Base-by-base conservation (phyloP, 1,140 invertebrate species). In the Drosophila albomicans region DNA sequence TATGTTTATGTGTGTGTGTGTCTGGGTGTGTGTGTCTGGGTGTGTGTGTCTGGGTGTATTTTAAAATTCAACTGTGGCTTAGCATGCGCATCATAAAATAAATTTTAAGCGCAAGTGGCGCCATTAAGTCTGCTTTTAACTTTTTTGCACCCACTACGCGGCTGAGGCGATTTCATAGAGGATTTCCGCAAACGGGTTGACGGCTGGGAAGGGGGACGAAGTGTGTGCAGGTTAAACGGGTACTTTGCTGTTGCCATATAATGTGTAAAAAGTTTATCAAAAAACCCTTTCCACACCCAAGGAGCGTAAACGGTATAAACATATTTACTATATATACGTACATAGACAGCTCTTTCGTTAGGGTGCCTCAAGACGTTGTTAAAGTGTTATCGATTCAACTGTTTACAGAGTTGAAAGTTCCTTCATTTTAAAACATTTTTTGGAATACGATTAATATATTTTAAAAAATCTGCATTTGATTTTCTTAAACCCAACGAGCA, bases 1-100 rank as follows among this genome's bases (percentile, higher is more conserved):
- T 43, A 52, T 64, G 3, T 64, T 51, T 45, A 7, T 64, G 28
- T 59, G 30, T 65, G 72, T 25, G n/a, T 64, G 28, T 59, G 41
- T 65, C 66, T 25, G n/a, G 43, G 30, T 38, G 32, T 35, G 35
- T 58, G 30, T 51, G 48, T 68, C n/a, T n/a, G n/a, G n/a, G n/a
- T n/a, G 48, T 56, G 49, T 61, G 59, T 78, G 54, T 30, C 45
- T 64, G 77, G 41, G 45, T 79, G 70, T 89, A 85, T 89, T 88
- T 91, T 91, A 91, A 88, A 91, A 91, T 91, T 91, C 81, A 88
- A 88, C 84, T 91, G 88, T 73, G 84, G 85, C 85, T 89, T 89
- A 89, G 86, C 85, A 84, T 85, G 79, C 75, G 85, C 84, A 89
- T 91, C 89, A 91, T 87, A 90, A 91, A 91, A 91, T 91, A 91